Base-by-base conservation (phyloP, 2,113 vertebrate species). In the Microtus oregoni region DNA sequence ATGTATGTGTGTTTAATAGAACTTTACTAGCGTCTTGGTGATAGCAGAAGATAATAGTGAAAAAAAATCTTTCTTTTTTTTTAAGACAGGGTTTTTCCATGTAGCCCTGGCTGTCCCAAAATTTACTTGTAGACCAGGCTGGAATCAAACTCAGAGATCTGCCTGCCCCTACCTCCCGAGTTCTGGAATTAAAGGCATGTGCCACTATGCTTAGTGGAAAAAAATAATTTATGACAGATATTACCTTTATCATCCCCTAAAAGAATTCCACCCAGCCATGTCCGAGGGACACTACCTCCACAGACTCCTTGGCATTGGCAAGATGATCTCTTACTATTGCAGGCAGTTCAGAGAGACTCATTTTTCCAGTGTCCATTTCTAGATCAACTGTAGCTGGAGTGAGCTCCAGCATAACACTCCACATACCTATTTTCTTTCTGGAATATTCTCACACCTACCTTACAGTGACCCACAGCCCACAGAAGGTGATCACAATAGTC, bases 1-100 rank as follows among this genome's bases (percentile, higher is more conserved):
- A 24, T 96, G 44, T 95, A 28, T 96, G 50, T 92, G n/a, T 87
- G 19, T 38, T 89, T 96, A 87, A 61, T 61, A 91, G 78, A 91
- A 86, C 35, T 96, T 94, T 50, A 72, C 41, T 91, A 63, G 30
- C 70, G 68, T 72, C 26, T 86, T 73, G 11, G 20, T 75, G 35
- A 73, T 95, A 89, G 91, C n/a, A 81, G 24, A 92, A 35, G 76
- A 58, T 35, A 89, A 90, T 92, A 83, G 90, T 50, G 5, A 65
- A 35, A 91, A 41, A 95, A 58, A 24, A 38, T 24, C 26, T 4
- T 52, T n/a, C 8, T 76, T 8, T 14, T 38, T 28, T 58, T 41
- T 77, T 47, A 7, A 41, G 24, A 63, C 55, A 41, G n/a, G 24
- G 7, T 41, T 63, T 83, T 26, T 63, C 52, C 28, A 22, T 22